phyloP scores from a whole-genome alignment of 2,888 invertebrate species.

The Molanna angustata region DNA sequence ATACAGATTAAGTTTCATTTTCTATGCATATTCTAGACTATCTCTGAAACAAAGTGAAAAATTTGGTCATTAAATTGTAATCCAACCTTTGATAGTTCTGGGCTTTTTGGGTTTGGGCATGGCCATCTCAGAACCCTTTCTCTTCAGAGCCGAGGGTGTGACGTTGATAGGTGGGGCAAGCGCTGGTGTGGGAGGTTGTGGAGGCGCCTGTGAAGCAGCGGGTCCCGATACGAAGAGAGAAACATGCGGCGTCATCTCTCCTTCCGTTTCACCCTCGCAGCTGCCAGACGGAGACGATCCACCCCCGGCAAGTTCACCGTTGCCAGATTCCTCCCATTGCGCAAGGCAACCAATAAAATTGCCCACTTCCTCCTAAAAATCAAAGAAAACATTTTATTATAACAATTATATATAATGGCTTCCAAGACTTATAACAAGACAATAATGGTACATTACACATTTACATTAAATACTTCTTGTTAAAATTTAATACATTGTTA shows the following conservation, averaged over 20 bases:
- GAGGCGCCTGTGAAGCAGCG: constrained; percentile 5
- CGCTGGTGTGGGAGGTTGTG: constrained; percentile 1
- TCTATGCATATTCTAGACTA: too few relatives aligned
- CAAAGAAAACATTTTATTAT: neutral
- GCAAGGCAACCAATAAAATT: constrained; percentile 31
- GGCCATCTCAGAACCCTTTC: constrained; percentile 6
- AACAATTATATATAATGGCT: too few relatives aligned
- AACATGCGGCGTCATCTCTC: constrained; percentile 34
- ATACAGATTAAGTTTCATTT: too few relatives aligned
- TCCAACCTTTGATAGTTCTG: constrained; percentile 7
- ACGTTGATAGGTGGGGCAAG: neutral
- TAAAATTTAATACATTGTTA: too few relatives aligned
- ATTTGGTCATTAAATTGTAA: too few relatives aligned
- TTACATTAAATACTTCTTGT: too few relatives aligned
- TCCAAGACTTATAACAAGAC: too few relatives aligned
- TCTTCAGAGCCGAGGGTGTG: constrained; percentile 1
- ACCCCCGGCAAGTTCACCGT: constrained; percentile 33
- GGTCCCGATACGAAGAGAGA: constrained; percentile 34
- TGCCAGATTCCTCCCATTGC: constrained; percentile 45
- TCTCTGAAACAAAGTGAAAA: too few relatives aligned
- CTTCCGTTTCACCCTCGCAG: constrained; percentile 29
- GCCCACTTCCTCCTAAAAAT: constrained; percentile 28
- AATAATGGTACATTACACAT: too few relatives aligned
- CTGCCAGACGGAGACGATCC: constrained; percentile 10
- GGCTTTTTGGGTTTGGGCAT: constrained; percentile 14